Base-by-base conservation (phyloP, 2,888 invertebrate species). In the Epinotia brunnichana region DNA sequence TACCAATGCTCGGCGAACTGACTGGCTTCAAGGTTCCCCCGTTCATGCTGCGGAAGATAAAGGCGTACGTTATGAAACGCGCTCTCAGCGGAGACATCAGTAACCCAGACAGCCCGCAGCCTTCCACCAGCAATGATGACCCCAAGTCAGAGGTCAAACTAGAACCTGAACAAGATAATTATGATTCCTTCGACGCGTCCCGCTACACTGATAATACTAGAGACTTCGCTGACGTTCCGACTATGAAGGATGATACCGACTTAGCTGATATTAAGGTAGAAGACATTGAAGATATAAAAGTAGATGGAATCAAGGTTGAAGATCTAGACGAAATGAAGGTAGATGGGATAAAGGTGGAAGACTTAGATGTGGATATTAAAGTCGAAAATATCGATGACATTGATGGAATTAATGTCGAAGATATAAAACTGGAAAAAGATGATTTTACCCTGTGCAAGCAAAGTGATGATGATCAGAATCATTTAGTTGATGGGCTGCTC, bases 21-120 rank as follows among this genome's bases (percentile, higher is more conserved):
- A 94, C 95, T 74, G 97, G 97, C 0, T 97, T 97, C 83, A 95
- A 95, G 84, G 96, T 96, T 0, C 97, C 97, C 11, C 93, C 94
- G 24, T 96, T 96, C 87, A 95, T 97, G 94, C 82, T 96, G 48
- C 94, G 94, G 74, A 97, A 97, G 90, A 96, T 97, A 84, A 95
- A 95, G 78, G 88, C 93, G 0, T 96, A 95, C 82, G 95, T 96
- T 80, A 75, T 88, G 41, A 92, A 89, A 76, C 82, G 87, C 74
- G 83, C 87, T 1, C 77, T 89, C 0, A 89, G 84, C 60, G 90
- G 87, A 0, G 90, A 92, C 19, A 76, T 86, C 3, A 82, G 83
- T 17, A 90, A 86, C 73, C 85, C 83, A 0, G 87, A 89, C n/a
- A 92, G 91, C 74, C 91, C 92, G 0, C 88, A 88, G 75, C 89